Base-by-base conservation (phyloP, 1,140 invertebrate species). In the Centruroides vittatus region DNA sequence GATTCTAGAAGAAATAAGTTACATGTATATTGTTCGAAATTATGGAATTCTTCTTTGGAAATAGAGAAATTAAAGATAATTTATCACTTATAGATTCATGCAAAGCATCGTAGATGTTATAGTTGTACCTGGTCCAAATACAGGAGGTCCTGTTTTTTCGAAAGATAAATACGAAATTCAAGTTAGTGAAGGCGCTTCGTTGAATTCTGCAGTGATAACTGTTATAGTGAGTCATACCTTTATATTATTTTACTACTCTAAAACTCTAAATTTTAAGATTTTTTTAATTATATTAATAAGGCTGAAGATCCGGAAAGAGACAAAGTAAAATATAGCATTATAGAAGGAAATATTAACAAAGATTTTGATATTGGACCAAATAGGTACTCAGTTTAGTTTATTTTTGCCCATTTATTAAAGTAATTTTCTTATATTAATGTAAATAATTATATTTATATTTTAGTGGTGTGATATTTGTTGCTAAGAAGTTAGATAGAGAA, bases 291-390 rank as follows among this genome's bases (percentile, higher is more conserved):
- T 51, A 51, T 9, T 51, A 6, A n/a, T 12, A 73, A 89, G 82
- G 88, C 89, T 3, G 76, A 83, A 65, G 89, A 93, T 78, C 89
- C 89, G 34, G 89, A 93, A 77, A 88, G 88, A 68, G 89, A 92
- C 74, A 83, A 83, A 1, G 85, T 93, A 0, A 82, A 82, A 0
- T 94, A 92, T 72, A 84, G 85, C 3, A 89, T 93, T 56, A 76
- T 86, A 46, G 88, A 85, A 6, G 89, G 89, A 23, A 92, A 93
- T 71, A 87, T 90, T 70, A 75, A 90, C 3, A 75, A 84, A 12
- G 88, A 91, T 70, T 94, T 94, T 70, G 78, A 82, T 0, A 88
- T 94, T 50, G 86, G 88, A 53, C 79, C 86, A 60, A 86, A 56
- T 57, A 63, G 58, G 62, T 63, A 54, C 47, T 10, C 1, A 23